Conservation (phyloP, 2,113 vertebrate genomes). For the Anguilla japonica region DNA sequence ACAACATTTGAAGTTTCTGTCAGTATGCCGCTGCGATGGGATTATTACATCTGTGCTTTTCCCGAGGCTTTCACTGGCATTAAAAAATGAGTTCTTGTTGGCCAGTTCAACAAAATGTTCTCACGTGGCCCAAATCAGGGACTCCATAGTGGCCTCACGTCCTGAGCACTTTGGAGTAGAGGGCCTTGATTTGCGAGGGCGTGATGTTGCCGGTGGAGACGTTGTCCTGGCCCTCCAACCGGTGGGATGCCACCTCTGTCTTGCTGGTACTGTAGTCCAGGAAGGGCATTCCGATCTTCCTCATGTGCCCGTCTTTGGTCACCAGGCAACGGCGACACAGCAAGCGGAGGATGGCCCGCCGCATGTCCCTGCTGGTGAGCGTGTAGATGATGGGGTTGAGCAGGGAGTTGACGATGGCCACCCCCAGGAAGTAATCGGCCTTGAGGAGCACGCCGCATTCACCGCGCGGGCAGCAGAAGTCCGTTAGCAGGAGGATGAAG, state of each 20-base stretch:
- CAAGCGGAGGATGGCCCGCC: slow-evolving; percentile 77
- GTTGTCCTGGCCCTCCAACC: slow-evolving; percentile 70
- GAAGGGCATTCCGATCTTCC: slow-evolving; percentile 70
- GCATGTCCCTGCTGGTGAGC: slow-evolving; percentile 84
- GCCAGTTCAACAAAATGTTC: background rate
- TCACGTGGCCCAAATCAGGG: background rate
- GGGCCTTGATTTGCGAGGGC: slow-evolving; percentile 64
- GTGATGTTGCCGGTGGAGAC: slow-evolving; percentile 72
- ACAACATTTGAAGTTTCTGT: background rate
- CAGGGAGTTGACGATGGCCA: slow-evolving; percentile 87
- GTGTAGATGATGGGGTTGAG: slow-evolving; percentile 93
- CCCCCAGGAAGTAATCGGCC: slow-evolving; percentile 84
- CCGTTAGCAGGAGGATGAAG: slow-evolving; percentile 81
- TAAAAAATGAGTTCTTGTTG: background rate
- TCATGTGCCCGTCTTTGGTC: slow-evolving; percentile 56
- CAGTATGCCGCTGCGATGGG: background rate
- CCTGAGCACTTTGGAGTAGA: slow-evolving; percentile 61
- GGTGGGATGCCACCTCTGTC: slow-evolving; percentile 70
- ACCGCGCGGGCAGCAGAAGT: slow-evolving; percentile 71
- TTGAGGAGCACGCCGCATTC: slow-evolving; percentile 74
- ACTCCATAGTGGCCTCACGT: slow-evolving; percentile 51
- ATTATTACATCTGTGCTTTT: background rate
- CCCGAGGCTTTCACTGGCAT: background rate
- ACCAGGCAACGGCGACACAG: slow-evolving; percentile 70
- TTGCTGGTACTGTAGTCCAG: slow-evolving; percentile 79